Conservation (phyloP, 2,113 vertebrate genomes). For the Sinocyclocheilus anophthalmus region DNA sequence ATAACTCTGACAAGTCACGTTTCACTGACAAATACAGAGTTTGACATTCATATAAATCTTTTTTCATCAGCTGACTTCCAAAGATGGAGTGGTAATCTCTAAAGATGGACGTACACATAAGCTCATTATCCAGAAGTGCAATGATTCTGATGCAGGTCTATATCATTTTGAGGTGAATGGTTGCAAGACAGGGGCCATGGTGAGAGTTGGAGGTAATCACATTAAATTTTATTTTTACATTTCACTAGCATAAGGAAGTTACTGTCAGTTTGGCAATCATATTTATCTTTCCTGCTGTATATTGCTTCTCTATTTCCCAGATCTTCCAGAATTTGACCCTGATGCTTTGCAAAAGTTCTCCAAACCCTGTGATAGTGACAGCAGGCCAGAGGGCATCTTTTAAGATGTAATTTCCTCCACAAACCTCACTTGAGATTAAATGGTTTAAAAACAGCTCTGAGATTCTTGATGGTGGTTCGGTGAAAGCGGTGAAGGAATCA, state of each 20-base stretch:
- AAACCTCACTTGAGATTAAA: slow-evolving; percentile 72
- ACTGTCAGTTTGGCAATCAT: not conserved
- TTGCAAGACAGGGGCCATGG: slow-evolving; percentile 75
- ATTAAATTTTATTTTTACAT: not conserved
- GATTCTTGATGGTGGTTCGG: slow-evolving; percentile 70
- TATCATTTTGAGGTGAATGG: slow-evolving; percentile 84
- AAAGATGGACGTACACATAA: slow-evolving; percentile 80
- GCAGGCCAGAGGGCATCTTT: slow-evolving; percentile 78
- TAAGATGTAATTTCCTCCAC: slow-evolving; percentile 80
- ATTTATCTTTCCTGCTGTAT: not conserved
- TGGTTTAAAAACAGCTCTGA: slow-evolving; percentile 82
- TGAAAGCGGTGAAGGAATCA: slow-evolving; percentile 76
- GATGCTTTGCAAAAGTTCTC: slow-evolving; percentile 78
- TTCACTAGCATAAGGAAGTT: not conserved
- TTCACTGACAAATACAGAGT: not conserved
- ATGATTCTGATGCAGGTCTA: slow-evolving; percentile 77
- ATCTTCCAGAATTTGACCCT: slow-evolving; percentile 77
- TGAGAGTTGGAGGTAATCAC: slow-evolving; percentile 74
- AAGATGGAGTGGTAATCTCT: slow-evolving; percentile 74
- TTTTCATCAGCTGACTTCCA: slow-evolving; percentile 72
- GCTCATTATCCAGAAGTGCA: slow-evolving; percentile 74
- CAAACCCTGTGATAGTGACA: slow-evolving; percentile 80
- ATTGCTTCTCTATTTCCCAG: slow-evolving; percentile 63
- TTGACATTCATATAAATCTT: not conserved
- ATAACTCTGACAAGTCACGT: not conserved